Base-by-base conservation (phyloP, 1,140 invertebrate genomes). In the Aphis gossypii region DNA sequence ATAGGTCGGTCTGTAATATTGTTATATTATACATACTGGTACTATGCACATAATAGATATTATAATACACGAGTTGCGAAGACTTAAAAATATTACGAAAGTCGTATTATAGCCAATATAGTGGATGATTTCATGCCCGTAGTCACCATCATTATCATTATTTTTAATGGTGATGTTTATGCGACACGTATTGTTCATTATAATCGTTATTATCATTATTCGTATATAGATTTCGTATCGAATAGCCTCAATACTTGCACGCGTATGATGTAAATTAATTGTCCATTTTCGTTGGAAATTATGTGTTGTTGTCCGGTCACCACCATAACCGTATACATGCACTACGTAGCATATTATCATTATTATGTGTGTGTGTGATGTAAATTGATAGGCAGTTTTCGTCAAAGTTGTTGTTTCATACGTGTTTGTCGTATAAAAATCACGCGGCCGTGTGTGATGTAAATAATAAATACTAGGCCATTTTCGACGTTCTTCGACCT, bases 401-500 rank as follows among this genome's bases (percentile, higher is more conserved):
- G 46, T 87, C 86, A 48, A 48, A 87, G 44, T 87, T 87, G 86
- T 87, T 87, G 46, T 87, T 51, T 25, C 86, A 86, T 46, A 86
- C 46, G 46, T 48, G 46, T 48, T 20, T 4, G 44, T 87, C 4
- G 44, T n/a, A 9, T 51, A 48, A 51, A 35, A 21, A 83, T n/a
- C 25, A n/a, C 48, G 30, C 30, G 84, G 11, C 8, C 20, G 41
- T 48, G 30, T 48, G 1, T 48, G 86, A 48, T 87, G 86, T 87
- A 87, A 87, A 83, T 21, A n/a, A 30, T 83, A 83, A 87, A 48
- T 86, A 87, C 44, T 87, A 87, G 86, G 86, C 86, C 18, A 87
- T 87, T 87, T 87, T 87, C 8, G 46, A 87, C 44, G 46, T 48
- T 41, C 83, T 25, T 84, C 83, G 83, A 84, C 83, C 83, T 84